Base-by-base conservation (phyloP, 2,888 invertebrate genomes). In the Eledone cirrhosa region DNA sequence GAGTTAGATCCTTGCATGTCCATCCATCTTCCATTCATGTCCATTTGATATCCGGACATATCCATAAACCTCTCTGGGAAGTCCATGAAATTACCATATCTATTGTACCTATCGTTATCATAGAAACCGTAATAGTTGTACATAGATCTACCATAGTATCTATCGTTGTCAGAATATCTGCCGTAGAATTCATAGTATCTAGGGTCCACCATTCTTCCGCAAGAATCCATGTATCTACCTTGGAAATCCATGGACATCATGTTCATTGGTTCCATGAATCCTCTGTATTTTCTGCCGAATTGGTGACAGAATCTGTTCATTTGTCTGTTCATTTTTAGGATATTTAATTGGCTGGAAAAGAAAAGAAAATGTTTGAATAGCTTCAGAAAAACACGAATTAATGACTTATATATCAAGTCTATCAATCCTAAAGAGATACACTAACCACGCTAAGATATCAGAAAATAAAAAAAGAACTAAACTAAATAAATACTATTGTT, bases 201-300 rank as follows among this genome's bases (percentile, higher is more conserved):
- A 31, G 72, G 72, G 31, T 72, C 72, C 13, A 72, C 72, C 72
- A 72, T 72, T 72, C 33, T 72, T 4, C 72, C 72, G 2, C 31
- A 41, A 24, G 72, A 72, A 41, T 72, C 72, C 72, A 72, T 72
- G 72, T 41, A 72, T 72, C 72, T 72, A 16, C 72, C 72, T 72
- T 72, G 72, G 72, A 72, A 72, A 31, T 33, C 72, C 72, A 72
- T 72, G 72, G 72, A 41, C 72, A 72, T 72, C n/a, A 31, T 19
- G 72, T 31, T 41, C 72, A 72, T 72, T 5, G 72, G 72, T 41
- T 72, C 72, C 72, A 72, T 72, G 3, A 41, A 13, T 0, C 72
- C 72, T 22, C 72, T 22, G 72, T 72, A 72, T 72, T 33, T 72
- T 41, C 41, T 72, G 41, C 22, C 11, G 31, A n/a, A 72, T 41